phyloP scores from a whole-genome alignment of 2,888 invertebrate species.

The Parnassius apollo region DNA sequence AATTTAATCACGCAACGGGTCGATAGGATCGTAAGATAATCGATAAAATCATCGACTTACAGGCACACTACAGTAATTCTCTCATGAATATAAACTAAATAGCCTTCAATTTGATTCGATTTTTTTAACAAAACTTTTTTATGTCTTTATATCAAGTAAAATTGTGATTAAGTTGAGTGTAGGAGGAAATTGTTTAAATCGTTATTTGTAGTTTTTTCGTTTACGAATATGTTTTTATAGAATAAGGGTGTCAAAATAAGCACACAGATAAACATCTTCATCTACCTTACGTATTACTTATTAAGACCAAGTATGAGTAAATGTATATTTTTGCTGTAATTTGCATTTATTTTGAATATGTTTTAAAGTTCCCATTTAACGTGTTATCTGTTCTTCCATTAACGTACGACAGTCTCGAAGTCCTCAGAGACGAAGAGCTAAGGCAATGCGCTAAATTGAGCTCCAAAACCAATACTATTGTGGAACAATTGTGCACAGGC shows the following conservation, averaged over 20 bases:
- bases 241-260: too few species aligned
- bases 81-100: conserved; percentile 12
- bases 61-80: conserved; percentile 16
- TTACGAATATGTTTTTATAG: background rate
- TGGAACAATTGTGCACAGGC: background rate
- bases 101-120: conserved; percentile 7
- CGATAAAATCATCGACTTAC: conserved; percentile 21
- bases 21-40: conserved; percentile 24
- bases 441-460: conserved; percentile 17
- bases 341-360: background rate
- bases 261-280: background rate
- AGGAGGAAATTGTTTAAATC: background rate
- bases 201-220: background rate
- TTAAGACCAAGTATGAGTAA: too few species aligned
- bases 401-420: conserved; percentile 8
- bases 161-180: background rate
- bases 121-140: conserved; percentile 16
- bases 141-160: conserved; percentile 8
- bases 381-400: conserved; percentile 18
- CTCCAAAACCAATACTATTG: background rate
- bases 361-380: background rate
- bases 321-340: background rate
- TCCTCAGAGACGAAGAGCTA: conserved; percentile 11
- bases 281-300: too few species aligned
- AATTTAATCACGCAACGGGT: conserved; percentile 24